Base-by-base conservation (phyloP, 2,113 vertebrate species). In the Muscicapa adusta region DNA sequence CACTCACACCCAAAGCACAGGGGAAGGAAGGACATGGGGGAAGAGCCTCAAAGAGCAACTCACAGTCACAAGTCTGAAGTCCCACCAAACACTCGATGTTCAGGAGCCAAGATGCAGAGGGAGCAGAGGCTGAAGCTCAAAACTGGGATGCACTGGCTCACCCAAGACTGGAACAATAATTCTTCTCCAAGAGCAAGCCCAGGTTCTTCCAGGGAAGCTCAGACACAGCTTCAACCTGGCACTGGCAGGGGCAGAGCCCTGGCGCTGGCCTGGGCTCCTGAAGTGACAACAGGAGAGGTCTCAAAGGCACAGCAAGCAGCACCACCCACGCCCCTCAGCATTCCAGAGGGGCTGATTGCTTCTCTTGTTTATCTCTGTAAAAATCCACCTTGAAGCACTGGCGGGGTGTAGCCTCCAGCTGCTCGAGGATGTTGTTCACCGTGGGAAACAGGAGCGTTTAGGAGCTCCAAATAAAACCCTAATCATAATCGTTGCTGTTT, bases 321-420 rank as follows among this genome's bases (percentile, higher is more conserved):
- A 11, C 81, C 93, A 68, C 94, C 91, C 89, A 93, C 93, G 13
- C 5, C 67, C 58, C 40, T 31, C 6, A 1, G 7, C 31, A 8
- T 38, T 36, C 94, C 81, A 50, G 50, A 90, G 89, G 89, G 67
- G 85, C 78, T 94, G 93, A 88, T 89, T 96, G 91, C 91, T 65
- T 68, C 87, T 81, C 82, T 96, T 88, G 81, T 95, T 91, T 26
- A 11, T 13, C 7, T 26, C 62, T 8, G 75, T 83, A 67, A 38
- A 45, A 18, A 15, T 54, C 3, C 88, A 2, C 78, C 3, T 18
- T 1, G 51, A 62, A 45, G 31, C 53, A 0, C 40, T 0, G 11
- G 38, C 11, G 68, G 85, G 81, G 75, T 19, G 72, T 40, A 26
- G 88, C 78, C 91, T 76, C 93, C 91, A 85, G 72, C 87, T 1